Evolutionary conservation across 2,888 invertebrate species (phyloP).

Genomic region (Leptinotarsa tumamoca): DNA sequence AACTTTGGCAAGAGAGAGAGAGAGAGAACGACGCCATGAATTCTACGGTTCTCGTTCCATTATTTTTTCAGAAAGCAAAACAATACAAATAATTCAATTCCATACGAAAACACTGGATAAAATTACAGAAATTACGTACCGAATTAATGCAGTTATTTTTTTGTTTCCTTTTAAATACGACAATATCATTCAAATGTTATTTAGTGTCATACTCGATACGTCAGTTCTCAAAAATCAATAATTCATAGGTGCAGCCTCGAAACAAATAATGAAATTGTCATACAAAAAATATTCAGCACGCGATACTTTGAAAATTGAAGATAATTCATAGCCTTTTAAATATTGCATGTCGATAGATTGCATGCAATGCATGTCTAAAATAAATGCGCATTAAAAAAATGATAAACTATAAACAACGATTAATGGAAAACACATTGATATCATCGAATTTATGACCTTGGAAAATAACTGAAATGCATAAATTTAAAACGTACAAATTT

Average conservation of each 20-base stretch:
- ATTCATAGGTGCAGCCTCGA: neutral
- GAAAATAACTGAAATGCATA: too few relatives aligned
- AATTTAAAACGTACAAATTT: too few relatives aligned
- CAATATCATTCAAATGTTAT: neutral
- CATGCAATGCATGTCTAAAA: constrained; percentile 8
- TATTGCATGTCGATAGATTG: neutral
- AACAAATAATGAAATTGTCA: neutral
- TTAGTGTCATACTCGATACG: neutral
- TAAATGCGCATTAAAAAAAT: neutral
- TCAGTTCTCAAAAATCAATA: neutral
- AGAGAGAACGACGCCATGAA: too few relatives aligned
- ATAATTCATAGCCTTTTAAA: constrained; percentile 3
- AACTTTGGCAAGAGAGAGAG: too few relatives aligned
- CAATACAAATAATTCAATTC: too few relatives aligned
- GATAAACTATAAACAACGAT: neutral
- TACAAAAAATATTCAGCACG: neutral
- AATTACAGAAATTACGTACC: too few relatives aligned
- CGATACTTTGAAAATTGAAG: neutral
- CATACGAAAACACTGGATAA: too few relatives aligned
- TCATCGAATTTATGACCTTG: neutral
- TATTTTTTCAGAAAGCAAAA: too few relatives aligned
- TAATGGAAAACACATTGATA: neutral
- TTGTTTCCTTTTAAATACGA: too few relatives aligned
- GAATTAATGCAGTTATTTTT: too few relatives aligned
- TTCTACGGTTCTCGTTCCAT: too few relatives aligned